phyloP scores from a whole-genome alignment of 1,140 invertebrate genomes.

The Melipona quadrifasciata region DNA sequence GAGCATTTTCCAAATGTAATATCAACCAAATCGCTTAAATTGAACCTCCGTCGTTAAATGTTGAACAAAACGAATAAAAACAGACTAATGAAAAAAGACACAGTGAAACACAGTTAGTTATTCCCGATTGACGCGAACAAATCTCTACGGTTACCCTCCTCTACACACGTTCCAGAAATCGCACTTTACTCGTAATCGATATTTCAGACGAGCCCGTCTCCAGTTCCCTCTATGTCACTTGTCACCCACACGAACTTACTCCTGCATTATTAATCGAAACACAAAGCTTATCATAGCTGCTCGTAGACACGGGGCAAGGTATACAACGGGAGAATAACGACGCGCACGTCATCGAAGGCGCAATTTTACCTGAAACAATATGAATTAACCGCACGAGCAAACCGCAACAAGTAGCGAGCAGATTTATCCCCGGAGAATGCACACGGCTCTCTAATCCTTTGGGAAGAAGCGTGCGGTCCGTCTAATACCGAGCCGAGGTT shows the following conservation, averaged over 20 bases:
- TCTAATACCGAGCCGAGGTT: conserved; percentile 24
- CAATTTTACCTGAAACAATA: background rate
- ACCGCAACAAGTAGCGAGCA: background rate
- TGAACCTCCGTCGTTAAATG: no score
- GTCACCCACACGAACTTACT: background rate
- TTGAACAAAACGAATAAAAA: no score
- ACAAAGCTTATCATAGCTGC: background rate
- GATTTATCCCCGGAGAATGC: background rate
- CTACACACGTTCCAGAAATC: background rate
- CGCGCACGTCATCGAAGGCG: background rate
- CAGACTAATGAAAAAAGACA: no score
- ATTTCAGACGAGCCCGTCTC: background rate
- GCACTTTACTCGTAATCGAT: background rate
- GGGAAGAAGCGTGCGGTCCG: background rate
- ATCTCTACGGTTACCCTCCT: background rate
- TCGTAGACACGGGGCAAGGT: background rate
- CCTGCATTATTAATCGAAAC: background rate
- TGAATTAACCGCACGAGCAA: background rate
- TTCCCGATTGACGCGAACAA: background rate
- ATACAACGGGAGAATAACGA: no score
- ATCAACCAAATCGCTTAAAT: no score
- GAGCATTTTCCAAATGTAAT: background rate
- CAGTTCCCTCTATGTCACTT: background rate
- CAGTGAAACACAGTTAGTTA: no score
- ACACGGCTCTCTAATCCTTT: background rate